phyloP scores from a whole-genome alignment of 2,888 invertebrate species.

The Pristionchus arcanus region DNA sequence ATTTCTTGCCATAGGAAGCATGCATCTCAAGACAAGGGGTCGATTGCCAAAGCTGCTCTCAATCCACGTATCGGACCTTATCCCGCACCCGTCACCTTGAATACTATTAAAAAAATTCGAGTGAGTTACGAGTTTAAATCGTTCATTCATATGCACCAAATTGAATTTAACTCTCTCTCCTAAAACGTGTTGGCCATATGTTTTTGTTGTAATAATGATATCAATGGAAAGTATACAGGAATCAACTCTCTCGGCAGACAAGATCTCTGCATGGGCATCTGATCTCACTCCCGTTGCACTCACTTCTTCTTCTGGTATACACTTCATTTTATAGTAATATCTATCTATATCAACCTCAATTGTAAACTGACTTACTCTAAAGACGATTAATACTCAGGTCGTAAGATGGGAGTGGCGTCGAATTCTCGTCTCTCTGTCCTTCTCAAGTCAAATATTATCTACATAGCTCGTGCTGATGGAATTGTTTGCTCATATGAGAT shows the following conservation, averaged over 20 bases:
- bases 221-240: conserved; percentile 55
- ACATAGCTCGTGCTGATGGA: conserved; percentile 64
- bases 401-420: conserved; percentile 57
- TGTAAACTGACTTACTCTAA: neutral
- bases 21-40: conserved; percentile 57
- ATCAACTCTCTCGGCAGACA: conserved; percentile 70
- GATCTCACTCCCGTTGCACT: conserved; percentile 69
- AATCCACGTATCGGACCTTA: conserved; percentile 94
- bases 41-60: conserved; percentile 71
- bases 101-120: conserved; percentile 91
- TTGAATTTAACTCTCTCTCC: too few species aligned
- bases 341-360: neutral
- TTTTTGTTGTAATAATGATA: neutral
- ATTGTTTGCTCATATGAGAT: conserved; percentile 50
- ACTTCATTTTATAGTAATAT: neutral
- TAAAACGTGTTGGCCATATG: neutral
- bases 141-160: too few species aligned
- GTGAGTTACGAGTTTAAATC: conserved; percentile 48
- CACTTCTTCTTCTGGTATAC: conserved; percentile 40
- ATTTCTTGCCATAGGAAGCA: conserved; percentile 60
- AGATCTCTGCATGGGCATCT: conserved; percentile 74
- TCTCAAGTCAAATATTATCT: conserved; percentile 55
- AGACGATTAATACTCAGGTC: conserved; percentile 53
- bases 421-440: conserved; percentile 56
- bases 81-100: conserved; percentile 88